Conservation (phyloP, 2,113 vertebrate species). For the Grammomys dolichurus region DNA sequence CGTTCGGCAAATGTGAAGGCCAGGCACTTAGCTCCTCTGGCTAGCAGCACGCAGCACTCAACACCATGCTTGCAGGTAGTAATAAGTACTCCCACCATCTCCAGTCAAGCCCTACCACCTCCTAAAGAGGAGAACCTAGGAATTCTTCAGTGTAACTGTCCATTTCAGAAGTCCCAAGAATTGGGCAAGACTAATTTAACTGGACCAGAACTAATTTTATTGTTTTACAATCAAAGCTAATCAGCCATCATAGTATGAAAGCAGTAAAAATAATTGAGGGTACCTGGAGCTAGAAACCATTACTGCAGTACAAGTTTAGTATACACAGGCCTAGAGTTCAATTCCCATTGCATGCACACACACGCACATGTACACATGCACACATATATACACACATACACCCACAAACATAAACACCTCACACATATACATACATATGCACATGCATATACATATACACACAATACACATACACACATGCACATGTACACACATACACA, state of each 20-base stretch:
- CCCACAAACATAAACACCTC: neutral
- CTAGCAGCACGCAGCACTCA: neutral
- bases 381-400: neutral
- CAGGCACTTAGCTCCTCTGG: neutral
- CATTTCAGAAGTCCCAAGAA: neutral
- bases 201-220: neutral
- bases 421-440: too few species aligned
- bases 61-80: neutral
- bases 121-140: slow-evolving; percentile 1
- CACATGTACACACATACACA: neutral
- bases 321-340: neutral
- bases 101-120: neutral
- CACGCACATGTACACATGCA: accelerated
- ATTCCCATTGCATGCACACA: neutral
- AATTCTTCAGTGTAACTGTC: neutral
- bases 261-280: neutral
- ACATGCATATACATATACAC: neutral
- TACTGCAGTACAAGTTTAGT: neutral
- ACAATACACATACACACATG: too few species aligned
- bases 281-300: neutral
- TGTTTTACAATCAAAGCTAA: neutral
- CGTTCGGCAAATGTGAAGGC: neutral
- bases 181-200: neutral
- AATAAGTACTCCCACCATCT: neutral
- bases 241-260: neutral